Percentiles rank a stretch among this genome's conserved stretches.
Evolutionary conservation across 2,113 vertebrate genomes (phyloP).

Genomic region (Tretioscincus oriximinensis): DNA sequence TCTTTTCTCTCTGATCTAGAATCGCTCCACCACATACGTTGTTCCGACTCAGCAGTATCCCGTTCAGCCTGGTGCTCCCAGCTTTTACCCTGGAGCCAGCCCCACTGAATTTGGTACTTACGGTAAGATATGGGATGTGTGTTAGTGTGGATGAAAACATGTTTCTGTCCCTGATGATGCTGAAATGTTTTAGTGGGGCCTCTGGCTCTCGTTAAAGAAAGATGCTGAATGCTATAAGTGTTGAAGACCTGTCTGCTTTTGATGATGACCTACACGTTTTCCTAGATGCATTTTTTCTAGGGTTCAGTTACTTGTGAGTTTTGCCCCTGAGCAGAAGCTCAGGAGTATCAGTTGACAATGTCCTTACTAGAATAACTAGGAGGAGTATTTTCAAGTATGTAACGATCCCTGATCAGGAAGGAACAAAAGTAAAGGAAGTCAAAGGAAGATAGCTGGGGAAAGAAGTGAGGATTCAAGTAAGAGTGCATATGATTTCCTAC

Average conservation of each 20-base stretch:
- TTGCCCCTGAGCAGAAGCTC: background rate
- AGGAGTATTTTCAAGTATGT: too few species aligned
- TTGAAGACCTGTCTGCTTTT: background rate
- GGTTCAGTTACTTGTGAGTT: background rate
- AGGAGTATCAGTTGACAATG: background rate
- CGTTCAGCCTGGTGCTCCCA: constrained; percentile 85
- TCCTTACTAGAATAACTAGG: background rate
- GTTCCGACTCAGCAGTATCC: constrained; percentile 92
- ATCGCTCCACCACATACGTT: constrained; percentile 89
- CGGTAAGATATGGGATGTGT: constrained; percentile 72
- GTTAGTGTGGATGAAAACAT: background rate
- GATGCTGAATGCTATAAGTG: too few species aligned
- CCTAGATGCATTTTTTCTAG: background rate
- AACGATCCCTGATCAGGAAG: background rate
- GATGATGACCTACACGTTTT: background rate
- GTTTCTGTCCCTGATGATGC: background rate
- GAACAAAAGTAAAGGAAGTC: background rate
- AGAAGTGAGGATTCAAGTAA: background rate
- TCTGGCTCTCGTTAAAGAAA: too few species aligned
- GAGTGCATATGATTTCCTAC: too few species aligned
- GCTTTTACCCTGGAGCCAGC: constrained; percentile 92
- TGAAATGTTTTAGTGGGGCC: background rate
- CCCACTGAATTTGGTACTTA: constrained; percentile 92
- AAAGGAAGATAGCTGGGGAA: too few species aligned
- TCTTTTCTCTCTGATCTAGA: constrained; percentile 65